Evolutionary conservation across 2,797 vertebrate genomes (phyloP).

Genomic region (Pempheris klunzingeri): DNA sequence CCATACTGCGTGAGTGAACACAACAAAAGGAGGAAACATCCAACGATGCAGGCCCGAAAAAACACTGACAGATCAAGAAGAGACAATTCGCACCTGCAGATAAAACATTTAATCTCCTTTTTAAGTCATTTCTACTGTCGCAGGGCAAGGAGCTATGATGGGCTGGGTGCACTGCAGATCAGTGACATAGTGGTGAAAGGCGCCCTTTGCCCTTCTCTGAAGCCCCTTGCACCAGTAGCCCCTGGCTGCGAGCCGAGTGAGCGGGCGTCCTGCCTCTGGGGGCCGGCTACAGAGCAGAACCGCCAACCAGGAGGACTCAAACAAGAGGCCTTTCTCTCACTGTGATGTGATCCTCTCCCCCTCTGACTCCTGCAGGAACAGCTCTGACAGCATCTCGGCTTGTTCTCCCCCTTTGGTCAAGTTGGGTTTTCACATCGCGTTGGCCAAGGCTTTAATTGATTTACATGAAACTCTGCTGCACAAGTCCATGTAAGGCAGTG

Average conservation of each 20-base stretch:
- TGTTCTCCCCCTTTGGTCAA: constrained; percentile 57
- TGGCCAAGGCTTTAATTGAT: constrained; percentile 74
- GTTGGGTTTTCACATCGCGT: constrained; percentile 55
- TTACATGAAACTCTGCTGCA: constrained; percentile 70
- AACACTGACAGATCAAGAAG: constrained; percentile 38
- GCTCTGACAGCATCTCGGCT: constrained; percentile 55
- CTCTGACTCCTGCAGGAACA: constrained; percentile 29
- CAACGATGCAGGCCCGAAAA: neutral
- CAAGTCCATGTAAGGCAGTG: constrained; percentile 80
- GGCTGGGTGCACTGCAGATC: constrained; percentile 55
- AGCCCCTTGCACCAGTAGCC: constrained; percentile 57
- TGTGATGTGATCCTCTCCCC: constrained; percentile 32
- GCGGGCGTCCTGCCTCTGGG: constrained; percentile 49
- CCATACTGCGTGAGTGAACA: constrained; percentile 27
- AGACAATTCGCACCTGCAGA: constrained; percentile 62
- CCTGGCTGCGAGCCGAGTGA: constrained; percentile 59
- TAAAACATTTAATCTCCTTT: constrained; percentile 47
- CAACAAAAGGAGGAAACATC: constrained; percentile 38
- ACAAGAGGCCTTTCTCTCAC: constrained; percentile 68
- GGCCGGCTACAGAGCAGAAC: constrained; percentile 41
- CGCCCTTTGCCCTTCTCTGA: constrained; percentile 66
- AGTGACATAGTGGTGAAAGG: constrained; percentile 77
- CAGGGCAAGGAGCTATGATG: constrained; percentile 39
- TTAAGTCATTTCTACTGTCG: constrained; percentile 44
- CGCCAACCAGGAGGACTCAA: constrained; percentile 28